These are phyloP conservation scores for Malurus leucopterus DNA, from an alignment of 2,797 vertebrate genomes.

Conservation along the genomic window DNA sequence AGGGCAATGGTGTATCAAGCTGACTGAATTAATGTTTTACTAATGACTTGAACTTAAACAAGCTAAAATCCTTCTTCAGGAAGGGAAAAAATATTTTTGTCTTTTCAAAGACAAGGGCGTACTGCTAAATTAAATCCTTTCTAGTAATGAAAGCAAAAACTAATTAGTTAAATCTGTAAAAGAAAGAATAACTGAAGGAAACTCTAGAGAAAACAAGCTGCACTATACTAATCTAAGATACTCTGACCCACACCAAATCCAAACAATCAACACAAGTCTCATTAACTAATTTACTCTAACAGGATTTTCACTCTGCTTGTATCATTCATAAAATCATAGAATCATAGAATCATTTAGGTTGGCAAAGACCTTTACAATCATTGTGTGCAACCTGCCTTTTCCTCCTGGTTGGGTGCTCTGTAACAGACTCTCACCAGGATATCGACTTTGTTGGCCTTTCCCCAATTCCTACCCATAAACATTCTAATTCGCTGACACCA, in stretches of 20 bases:
- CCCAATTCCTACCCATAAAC: neutral
- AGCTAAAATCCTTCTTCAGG: constrained; percentile 14
- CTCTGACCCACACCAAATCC: neutral
- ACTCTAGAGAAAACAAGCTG: neutral
- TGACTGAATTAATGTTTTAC: constrained; percentile 57
- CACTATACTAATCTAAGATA: neutral
- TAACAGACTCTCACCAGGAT: neutral
- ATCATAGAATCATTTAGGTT: neutral
- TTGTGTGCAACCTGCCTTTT: neutral
- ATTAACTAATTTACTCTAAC: neutral
- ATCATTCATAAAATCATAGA: neutral
- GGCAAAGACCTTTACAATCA: neutral
- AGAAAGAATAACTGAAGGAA: constrained; percentile 1
- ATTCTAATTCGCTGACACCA: neutral
- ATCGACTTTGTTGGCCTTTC: neutral
- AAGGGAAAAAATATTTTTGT: neutral
- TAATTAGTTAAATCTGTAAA: neutral
- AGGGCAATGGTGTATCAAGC: constrained; percentile 20
- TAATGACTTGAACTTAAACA: constrained; percentile 38
- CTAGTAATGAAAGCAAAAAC: neutral
- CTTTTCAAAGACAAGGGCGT: constrained; percentile 2
- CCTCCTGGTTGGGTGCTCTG: neutral
- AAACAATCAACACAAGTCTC: neutral
- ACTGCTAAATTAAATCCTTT: neutral
- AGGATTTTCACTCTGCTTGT: neutral